phyloP scores from a whole-genome alignment of 53 echinoderm and acorn worm genomes.

The Temnopleurus reevesii region DNA sequence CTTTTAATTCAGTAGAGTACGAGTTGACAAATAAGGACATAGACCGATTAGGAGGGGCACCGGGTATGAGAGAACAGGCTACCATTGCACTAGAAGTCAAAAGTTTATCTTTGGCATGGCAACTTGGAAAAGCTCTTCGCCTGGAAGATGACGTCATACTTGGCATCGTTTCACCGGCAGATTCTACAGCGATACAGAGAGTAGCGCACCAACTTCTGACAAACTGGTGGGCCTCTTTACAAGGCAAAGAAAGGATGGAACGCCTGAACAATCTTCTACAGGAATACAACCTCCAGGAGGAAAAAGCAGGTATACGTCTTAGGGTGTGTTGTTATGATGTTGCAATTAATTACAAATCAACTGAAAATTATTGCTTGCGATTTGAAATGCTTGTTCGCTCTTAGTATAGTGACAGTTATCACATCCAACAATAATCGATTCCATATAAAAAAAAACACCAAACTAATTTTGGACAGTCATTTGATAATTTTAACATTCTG shows the following conservation, averaged over 20 bases:
- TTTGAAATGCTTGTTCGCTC: too few species aligned
- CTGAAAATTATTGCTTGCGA: too few species aligned
- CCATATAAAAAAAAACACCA: too few species aligned
- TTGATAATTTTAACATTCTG: too few species aligned
- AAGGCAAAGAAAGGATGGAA: background rate
- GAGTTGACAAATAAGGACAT: background rate
- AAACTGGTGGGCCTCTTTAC: background rate
- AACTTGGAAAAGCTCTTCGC: background rate
- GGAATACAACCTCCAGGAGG: background rate
- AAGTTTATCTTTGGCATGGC: background rate
- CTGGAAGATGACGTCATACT: background rate
- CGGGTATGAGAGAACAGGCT: background rate
- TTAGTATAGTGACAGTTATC: too few species aligned
- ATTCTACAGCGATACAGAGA: background rate
- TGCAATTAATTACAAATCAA: too few species aligned
- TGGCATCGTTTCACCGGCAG: background rate
- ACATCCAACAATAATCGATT: too few species aligned
- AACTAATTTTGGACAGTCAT: too few species aligned
- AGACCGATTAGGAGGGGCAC: background rate
- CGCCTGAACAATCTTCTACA: background rate
- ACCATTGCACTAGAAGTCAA: background rate
- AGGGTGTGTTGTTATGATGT: too few species aligned
- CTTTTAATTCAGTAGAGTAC: too few species aligned
- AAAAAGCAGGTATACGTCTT: background rate
- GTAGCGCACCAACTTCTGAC: background rate